phyloP scores from a whole-genome alignment of 2,113 vertebrate genomes.

The Oncorhynchus clarkii region DNA sequence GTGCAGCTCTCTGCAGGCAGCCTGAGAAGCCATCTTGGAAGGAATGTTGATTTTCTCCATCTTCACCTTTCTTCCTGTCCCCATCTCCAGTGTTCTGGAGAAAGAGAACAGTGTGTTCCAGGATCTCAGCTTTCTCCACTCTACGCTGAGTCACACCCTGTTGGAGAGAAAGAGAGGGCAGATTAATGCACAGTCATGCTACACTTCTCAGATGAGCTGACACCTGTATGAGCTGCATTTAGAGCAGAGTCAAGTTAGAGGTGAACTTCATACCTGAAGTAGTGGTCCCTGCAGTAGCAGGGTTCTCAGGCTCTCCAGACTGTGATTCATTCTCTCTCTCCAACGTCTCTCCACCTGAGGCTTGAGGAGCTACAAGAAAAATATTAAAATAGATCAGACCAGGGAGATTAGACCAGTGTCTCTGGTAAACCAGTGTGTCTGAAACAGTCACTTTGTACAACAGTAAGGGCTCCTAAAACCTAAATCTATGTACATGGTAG shows the following conservation, averaged over 20 bases:
- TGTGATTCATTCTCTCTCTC: slow-evolving; percentile 81
- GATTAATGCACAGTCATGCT: not conserved
- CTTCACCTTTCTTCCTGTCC: slow-evolving; percentile 10
- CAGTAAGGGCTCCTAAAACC: not conserved
- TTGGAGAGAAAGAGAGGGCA: not conserved
- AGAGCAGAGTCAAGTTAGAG: not conserved
- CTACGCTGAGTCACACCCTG: slow-evolving; percentile 72
- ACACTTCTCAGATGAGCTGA: not conserved
- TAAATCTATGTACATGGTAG: not conserved
- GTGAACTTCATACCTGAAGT: slow-evolving; percentile 70
- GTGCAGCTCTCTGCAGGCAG: slow-evolving; percentile 32
- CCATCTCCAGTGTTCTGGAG: slow-evolving; percentile 26
- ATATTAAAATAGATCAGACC: not conserved
- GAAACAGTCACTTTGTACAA: not conserved
- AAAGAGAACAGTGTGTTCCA: slow-evolving; percentile 70
- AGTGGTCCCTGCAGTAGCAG: slow-evolving; percentile 69
- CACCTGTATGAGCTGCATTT: not conserved
- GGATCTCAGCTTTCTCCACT: slow-evolving; percentile 79
- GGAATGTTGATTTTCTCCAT: slow-evolving; percentile 12
- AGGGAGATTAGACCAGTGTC: not conserved
- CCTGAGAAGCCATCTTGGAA: slow-evolving; percentile 4
- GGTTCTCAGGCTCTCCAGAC: slow-evolving; percentile 75
- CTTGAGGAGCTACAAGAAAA: slow-evolving; percentile 73
- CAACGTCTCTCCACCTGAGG: slow-evolving; percentile 80
- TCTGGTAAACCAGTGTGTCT: not conserved